Base-by-base conservation (phyloP, 2,113 vertebrate species). In the Lichenostomus cassidix region DNA sequence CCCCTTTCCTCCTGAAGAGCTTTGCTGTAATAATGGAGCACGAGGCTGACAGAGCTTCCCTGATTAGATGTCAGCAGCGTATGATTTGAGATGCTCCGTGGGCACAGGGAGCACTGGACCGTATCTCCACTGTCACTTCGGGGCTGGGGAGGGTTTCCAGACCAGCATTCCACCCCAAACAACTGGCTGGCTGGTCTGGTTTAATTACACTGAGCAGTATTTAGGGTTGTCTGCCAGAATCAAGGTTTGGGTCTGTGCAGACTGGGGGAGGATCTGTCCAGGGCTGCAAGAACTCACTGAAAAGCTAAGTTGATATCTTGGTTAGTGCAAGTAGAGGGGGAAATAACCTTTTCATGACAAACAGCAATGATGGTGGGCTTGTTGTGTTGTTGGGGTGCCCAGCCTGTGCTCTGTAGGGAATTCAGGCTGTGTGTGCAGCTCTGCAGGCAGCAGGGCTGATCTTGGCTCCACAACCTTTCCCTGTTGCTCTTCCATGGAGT, bases 11-110 rank as follows among this genome's bases (percentile, higher is more conserved):
- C 37, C 67, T 16, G 37, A 15, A 37, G 83, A 87, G 69, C 73
- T 83, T 59, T 80, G 90, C 85, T 75, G 71, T 83, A 68, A 80
- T 92, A 77, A 91, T 15, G 28, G 79, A 90, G 71, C 87, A 67
- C 2, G 25, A 55, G 67, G 35, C 81, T 80, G 76, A 47, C 85
- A 77, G 84, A 81, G 82, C 81, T 88, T 29, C 81, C 82, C 82
- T 92, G 93, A 70, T 94, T 28, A 93, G 88, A 70, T 95, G 90
- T 63, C 93, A 88, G 88, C 19, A 88, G 42, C 0, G 4, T 22
- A 31, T 90, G 95, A 83, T 71, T 77, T 56, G 92, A 90, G 88
- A 39, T 86, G 75, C 60, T 70, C 71, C 11, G 21, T 6, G 37
- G 49, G 62, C 39, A 1, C 35, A 53, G 2, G 6, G 31, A 11